These are phyloP conservation scores for Ceyx margarethae DNA, from an alignment of 2,113 vertebrate genomes.

Conservation along the genomic window DNA sequence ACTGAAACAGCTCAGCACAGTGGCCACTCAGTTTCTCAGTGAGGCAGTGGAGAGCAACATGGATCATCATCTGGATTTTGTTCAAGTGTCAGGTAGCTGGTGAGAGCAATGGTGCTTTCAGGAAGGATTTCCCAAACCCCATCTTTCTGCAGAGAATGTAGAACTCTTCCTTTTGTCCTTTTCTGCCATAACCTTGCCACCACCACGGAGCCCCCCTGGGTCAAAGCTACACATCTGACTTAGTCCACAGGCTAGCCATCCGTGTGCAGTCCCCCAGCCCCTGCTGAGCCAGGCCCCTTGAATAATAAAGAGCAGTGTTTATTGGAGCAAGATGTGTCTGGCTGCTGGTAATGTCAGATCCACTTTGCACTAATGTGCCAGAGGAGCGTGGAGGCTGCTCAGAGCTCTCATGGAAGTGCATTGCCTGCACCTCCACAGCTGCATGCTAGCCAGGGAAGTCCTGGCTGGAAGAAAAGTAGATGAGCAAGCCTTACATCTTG, in stretches of 20 bases:
- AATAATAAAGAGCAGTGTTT: slow-evolving; percentile 20
- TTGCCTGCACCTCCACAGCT: slow-evolving; percentile 6
- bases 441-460: not conserved
- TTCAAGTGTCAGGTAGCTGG: not conserved
- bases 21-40: not conserved
- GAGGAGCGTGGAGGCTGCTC: not conserved
- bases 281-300: not conserved
- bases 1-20: not conserved
- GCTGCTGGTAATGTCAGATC: slow-evolving; percentile 38
- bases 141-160: not conserved
- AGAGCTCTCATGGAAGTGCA: slow-evolving; percentile 27
- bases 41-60: not conserved
- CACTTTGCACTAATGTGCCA: slow-evolving; percentile 37
- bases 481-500: not conserved
- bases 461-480: not conserved
- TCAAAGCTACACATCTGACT: not conserved
- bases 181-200: not conserved
- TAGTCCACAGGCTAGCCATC: not conserved
- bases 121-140: not conserved
- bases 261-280: not conserved
- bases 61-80: not conserved
- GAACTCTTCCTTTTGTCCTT: not conserved
- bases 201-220: not conserved
- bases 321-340: slow-evolving; percentile 29
- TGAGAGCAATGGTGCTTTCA: not conserved